phyloP scores from a whole-genome alignment of 2,113 vertebrate species.

The Calypte anna region DNA sequence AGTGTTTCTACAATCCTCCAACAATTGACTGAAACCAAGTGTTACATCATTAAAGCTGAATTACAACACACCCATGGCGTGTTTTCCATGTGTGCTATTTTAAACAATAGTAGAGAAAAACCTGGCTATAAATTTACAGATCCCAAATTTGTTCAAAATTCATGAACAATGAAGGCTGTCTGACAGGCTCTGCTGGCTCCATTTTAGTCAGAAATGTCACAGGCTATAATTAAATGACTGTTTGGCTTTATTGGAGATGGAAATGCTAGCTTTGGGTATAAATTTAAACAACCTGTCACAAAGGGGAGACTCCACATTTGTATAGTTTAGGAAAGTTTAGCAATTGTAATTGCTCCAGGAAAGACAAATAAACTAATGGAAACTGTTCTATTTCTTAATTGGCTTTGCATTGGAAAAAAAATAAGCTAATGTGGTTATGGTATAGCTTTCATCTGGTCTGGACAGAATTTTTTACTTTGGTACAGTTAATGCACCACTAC shows the following conservation, averaged over 20 bases:
- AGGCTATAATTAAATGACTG: conserved; percentile 84
- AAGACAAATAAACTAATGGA: conserved; percentile 78
- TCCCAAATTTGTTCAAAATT: conserved; percentile 75
- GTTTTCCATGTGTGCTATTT: conserved; percentile 82
- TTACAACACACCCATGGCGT: conserved; percentile 75
- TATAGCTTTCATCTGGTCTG: conserved; percentile 47
- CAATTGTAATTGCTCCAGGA: conserved; percentile 72
- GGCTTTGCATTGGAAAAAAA: conserved; percentile 46
- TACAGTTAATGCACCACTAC: neutral
- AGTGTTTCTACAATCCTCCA: conserved; percentile 76
- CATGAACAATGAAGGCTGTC: conserved; percentile 69
- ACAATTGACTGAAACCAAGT: conserved; percentile 80
- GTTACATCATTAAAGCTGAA: conserved; percentile 86
- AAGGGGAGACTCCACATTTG: conserved; percentile 67
- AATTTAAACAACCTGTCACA: conserved; percentile 80
- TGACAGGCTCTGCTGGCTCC: conserved; percentile 81
- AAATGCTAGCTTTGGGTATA: conserved; percentile 73
- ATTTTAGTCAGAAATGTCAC: conserved; percentile 87
- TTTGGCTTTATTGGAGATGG: conserved; percentile 72
- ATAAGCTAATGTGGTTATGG: conserved; percentile 51
- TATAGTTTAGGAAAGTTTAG: conserved; percentile 67
- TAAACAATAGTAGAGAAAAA: conserved; percentile 80
- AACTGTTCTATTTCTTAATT: conserved; percentile 70
- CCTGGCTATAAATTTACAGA: conserved; percentile 82
- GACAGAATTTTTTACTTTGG: conserved; percentile 12